Base-by-base conservation (phyloP, 2,113 vertebrate genomes). In the Anseranas semipalmata region DNA sequence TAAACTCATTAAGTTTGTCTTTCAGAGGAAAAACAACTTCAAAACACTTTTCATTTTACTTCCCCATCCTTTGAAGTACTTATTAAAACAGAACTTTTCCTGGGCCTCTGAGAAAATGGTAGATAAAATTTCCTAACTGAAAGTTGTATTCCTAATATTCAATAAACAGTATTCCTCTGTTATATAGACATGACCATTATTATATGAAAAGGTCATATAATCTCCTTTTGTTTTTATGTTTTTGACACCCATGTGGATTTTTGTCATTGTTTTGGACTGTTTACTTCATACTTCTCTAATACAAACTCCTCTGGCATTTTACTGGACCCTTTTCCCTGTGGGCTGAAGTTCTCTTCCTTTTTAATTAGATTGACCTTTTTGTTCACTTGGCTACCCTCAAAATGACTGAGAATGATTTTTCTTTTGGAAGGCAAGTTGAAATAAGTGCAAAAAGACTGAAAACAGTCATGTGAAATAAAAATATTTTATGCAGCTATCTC, bases 321-420 rank as follows among this genome's bases (percentile, higher is more conserved):
- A 81, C 87, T 93, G 81, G 71, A 95, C 89, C 91, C 77, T 92
- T 96, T 93, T 93, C 94, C 78, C 85, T 53, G 60, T 79, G 95
- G 78, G 73, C 70, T 97, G 95, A 97, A 96, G 90, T 98, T 98
- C 89, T 97, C 93, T 92, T 92, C 89, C 74, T 95, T 97, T 98
- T 98, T 98, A 98, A 98, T 98, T 98, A 98, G 97, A 96, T 86
- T 98, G 98, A 98, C 98, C 98, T 98, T 98, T 98, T 89, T 56
- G 91, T 97, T 98, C 95, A 96, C 96, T 98, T 96, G 91, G 76
- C 90, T 98, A 95, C 96, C 97, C 97, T 98, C 94, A 97, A 93
- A 97, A 95, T 96, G 97, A 98, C 94, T 96, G 97, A 97, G 93
- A 97, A 95, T 93, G 96, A 96, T 96, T 97, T 62, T 76, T 97